These are phyloP conservation scores for Phlogophora meticulosa DNA, from an alignment of 2,888 invertebrate genomes.

Conservation along the genomic window DNA sequence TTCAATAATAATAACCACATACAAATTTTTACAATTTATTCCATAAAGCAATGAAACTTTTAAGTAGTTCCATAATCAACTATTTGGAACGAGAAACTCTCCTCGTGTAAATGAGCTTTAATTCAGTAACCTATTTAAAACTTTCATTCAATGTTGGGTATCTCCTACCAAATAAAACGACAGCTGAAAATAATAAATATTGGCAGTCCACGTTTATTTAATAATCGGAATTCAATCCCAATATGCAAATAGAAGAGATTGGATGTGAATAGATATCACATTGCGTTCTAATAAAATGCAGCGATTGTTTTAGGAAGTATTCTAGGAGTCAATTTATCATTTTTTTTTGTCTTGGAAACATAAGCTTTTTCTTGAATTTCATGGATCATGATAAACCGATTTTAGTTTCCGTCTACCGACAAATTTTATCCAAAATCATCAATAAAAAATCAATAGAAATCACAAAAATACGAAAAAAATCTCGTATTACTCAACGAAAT, in stretches of 20 bases:
- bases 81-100: neutral
- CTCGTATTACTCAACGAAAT: too few relatives aligned
- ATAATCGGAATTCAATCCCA: conserved; percentile 23
- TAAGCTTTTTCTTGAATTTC: neutral
- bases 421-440: too few relatives aligned
- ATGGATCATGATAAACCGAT: too few relatives aligned
- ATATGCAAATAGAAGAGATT: conserved; percentile 32
- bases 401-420: too few relatives aligned
- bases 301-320: conserved; percentile 2
- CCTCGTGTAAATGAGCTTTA: neutral
- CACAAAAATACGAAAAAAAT: too few relatives aligned
- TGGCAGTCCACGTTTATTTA: conserved; percentile 7
- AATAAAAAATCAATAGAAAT: neutral
- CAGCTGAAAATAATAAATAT: conserved; percentile 9
- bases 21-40: too few relatives aligned
- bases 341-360: neutral
- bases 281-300: conserved; percentile 33
- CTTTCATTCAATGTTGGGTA: neutral
- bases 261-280: conserved; percentile 31
- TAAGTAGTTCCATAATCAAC: too few relatives aligned
- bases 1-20: too few relatives aligned
- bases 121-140: neutral
- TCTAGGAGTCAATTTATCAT: neutral
- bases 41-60: too few relatives aligned
- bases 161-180: neutral